Conservation (phyloP, 2,797 vertebrate genomes). For the Sebastes umbrosus region DNA sequence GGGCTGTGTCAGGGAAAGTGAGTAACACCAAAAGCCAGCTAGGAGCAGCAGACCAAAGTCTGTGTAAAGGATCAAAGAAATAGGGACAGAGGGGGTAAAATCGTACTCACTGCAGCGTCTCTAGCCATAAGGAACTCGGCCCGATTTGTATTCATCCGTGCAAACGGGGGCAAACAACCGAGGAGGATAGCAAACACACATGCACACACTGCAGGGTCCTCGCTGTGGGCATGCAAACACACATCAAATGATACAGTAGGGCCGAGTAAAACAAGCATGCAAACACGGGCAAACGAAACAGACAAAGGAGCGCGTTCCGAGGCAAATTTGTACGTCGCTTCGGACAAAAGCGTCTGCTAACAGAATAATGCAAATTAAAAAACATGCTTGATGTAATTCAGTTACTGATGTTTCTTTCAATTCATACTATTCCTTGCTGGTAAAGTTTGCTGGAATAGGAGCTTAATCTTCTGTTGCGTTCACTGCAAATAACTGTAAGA, state of each 20-base stretch:
- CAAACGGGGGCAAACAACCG: conserved; percentile 55
- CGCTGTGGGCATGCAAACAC: conserved; percentile 47
- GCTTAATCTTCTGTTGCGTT: neutral
- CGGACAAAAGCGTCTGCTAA: neutral
- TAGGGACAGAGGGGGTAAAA: neutral
- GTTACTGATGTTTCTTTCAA: neutral
- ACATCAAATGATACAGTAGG: conserved; percentile 22
- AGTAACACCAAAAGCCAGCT: conserved; percentile 43
- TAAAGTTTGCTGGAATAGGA: neutral
- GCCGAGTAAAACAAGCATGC: conserved; percentile 17
- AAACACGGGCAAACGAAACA: neutral
- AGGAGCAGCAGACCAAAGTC: conserved; percentile 23
- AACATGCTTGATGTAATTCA: neutral
- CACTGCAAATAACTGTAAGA: neutral
- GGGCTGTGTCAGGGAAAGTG: conserved; percentile 32
- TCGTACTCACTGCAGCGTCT: conserved; percentile 38
- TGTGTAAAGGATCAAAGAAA: conserved; percentile 38
- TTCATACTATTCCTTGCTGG: neutral
- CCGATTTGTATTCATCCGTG: conserved; percentile 59
- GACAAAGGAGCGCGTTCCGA: neutral
- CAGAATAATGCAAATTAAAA: neutral
- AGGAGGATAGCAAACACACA: conserved; percentile 51
- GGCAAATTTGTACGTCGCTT: neutral
- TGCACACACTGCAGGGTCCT: conserved; percentile 39
- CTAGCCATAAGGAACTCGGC: conserved; percentile 51